Percentiles rank a stretch among this genome's conserved stretches.
Conservation (phyloP, 2,797 vertebrate genomes). For the Salarias fasciatus region DNA sequence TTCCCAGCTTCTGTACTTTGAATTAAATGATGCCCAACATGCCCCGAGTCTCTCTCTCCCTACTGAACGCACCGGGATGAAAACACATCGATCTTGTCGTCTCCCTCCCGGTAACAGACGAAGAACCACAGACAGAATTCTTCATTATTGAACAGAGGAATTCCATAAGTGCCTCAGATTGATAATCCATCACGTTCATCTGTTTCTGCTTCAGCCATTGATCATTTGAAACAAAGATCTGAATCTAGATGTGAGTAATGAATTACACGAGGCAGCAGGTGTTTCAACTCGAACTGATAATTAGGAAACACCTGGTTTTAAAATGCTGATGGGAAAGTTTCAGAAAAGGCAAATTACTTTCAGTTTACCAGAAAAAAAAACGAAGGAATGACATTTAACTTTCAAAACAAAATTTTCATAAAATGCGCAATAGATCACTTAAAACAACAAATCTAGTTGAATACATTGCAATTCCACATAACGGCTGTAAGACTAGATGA, state of each 20-base stretch:
- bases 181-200: background rate
- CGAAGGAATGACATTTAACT: too few species aligned
- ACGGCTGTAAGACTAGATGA: too few species aligned
- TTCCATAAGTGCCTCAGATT: background rate
- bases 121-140: background rate
- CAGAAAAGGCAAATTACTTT: background rate
- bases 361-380: background rate
- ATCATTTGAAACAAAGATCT: slow-evolving; percentile 3
- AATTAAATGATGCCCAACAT: background rate
- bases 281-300: slow-evolving; percentile 1
- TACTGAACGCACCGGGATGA: background rate
- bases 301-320: slow-evolving; percentile 11
- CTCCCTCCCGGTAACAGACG: background rate
- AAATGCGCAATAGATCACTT: too few species aligned
- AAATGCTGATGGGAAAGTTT: slow-evolving; percentile 10
- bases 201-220: background rate
- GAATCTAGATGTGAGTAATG: background rate
- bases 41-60: background rate
- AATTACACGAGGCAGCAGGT: slow-evolving; percentile 13
- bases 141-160: background rate
- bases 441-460: too few species aligned
- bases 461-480: too few species aligned
- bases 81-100: background rate
- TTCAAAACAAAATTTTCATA: too few species aligned
- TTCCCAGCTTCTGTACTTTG: background rate